Percentiles rank a stretch among this genome's conserved stretches.
Evolutionary conservation across 2,113 vertebrate species (phyloP).

Genomic region (Colossoma macropomum): DNA sequence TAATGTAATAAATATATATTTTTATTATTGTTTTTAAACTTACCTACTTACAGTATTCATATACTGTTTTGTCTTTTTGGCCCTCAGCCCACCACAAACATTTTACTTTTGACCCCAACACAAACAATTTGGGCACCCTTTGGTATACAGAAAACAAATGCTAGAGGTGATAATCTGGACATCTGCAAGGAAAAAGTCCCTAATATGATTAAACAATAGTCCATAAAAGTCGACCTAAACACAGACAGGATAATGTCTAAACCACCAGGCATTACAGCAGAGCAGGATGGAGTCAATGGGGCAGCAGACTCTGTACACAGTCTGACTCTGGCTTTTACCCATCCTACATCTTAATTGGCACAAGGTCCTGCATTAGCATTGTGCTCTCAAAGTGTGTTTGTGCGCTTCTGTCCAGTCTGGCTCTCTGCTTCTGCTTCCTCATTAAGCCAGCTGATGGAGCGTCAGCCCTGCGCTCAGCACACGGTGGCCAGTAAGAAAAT

Average conservation of each 20-base stretch:
- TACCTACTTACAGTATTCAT: too few species aligned
- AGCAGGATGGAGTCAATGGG: slow-evolving; percentile 21
- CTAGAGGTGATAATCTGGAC: not conserved
- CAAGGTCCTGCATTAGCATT: slow-evolving; percentile 74
- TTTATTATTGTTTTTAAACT: too few species aligned
- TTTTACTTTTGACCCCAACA: too few species aligned
- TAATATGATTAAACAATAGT: too few species aligned
- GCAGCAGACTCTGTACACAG: slow-evolving; percentile 51
- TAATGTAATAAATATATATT: too few species aligned
- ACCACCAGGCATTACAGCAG: slow-evolving; percentile 1
- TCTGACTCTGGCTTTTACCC: slow-evolving; percentile 51
- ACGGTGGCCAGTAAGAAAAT: slow-evolving; percentile 28
- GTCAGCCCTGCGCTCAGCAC: slow-evolving; percentile 23
- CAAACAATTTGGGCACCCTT: too few species aligned
- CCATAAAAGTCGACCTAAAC: not conserved
- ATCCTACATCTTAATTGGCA: slow-evolving; percentile 74
- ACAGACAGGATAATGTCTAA: slow-evolving; percentile 5
- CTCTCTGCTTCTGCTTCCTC: slow-evolving; percentile 67
- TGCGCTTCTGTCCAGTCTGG: slow-evolving; percentile 68
- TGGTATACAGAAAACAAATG: not conserved
- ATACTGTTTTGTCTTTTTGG: too few species aligned
- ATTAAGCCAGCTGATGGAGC: slow-evolving; percentile 65
- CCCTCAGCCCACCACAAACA: too few species aligned
- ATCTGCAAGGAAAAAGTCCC: too few species aligned
- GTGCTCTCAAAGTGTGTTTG: slow-evolving; percentile 64